Conservation (phyloP, 2,888 invertebrate species). For the Lomographa bimaculata region DNA sequence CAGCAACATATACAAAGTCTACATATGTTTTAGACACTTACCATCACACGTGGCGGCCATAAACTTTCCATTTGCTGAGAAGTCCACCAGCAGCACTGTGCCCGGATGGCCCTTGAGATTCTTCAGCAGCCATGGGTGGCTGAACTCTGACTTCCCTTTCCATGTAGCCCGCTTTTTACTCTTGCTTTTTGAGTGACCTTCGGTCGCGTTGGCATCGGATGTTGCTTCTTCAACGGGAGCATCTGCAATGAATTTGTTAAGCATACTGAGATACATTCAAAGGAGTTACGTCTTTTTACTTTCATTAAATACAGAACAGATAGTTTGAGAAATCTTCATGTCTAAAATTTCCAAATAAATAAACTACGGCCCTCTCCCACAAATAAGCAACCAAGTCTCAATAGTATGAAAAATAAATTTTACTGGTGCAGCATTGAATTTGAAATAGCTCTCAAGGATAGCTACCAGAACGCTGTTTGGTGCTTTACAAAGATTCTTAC, state of each 20-base stretch:
- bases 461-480: no score
- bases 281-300: no score
- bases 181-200: slow-evolving; percentile 66
- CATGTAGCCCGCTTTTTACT: slow-evolving; percentile 77
- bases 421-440: no score
- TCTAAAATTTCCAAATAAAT: no score
- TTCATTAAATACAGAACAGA: no score
- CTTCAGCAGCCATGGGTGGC: slow-evolving; percentile 91
- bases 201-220: slow-evolving; percentile 53
- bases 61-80: slow-evolving; percentile 93
- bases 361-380: no score
- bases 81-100: slow-evolving; percentile 89
- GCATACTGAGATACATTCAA: no score
- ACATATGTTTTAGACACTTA: slow-evolving; percentile 67
- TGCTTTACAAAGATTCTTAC: no score
- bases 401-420: no score
- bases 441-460: no score
- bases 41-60: slow-evolving; percentile 93
- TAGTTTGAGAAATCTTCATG: no score
- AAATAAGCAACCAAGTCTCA: no score
- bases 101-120: slow-evolving; percentile 93
- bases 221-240: slow-evolving; percentile 58
- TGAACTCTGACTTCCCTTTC: slow-evolving; percentile 81
- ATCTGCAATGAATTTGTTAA: slow-evolving; percentile 42
- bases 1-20: slow-evolving; percentile 12